Evolutionary conservation across 2,797 vertebrate genomes (phyloP).

Genomic region (Cheirogaleus major): DNA sequence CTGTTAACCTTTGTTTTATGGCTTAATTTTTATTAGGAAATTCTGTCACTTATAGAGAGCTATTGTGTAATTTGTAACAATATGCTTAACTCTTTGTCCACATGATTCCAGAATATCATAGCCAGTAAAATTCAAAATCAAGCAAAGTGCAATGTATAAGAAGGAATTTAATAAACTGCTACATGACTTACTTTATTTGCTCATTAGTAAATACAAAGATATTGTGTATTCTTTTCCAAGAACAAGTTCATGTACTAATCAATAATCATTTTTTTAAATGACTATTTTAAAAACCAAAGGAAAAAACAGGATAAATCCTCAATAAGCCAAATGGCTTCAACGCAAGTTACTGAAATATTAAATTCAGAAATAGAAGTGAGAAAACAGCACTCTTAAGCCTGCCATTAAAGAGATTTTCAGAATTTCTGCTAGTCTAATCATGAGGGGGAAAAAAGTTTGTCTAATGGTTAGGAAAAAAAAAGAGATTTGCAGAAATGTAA

Average conservation of each 20-base stretch:
- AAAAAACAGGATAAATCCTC: not conserved
- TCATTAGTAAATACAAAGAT: not conserved
- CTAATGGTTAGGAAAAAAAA: not conserved
- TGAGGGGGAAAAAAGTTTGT: not conserved
- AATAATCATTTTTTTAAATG: not conserved
- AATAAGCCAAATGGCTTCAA: constrained; percentile 2
- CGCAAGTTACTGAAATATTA: not conserved
- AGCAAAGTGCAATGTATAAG: not conserved
- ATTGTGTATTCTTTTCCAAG: not conserved
- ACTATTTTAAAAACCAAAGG: not conserved
- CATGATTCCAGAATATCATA: not conserved
- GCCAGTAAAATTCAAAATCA: not conserved
- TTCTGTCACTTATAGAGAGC: not conserved
- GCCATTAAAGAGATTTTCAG: not conserved
- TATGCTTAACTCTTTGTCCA: not conserved
- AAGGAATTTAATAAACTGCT: not conserved
- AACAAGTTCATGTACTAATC: not conserved
- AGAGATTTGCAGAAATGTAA: not conserved
- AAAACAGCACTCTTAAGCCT: not conserved
- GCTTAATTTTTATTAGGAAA: not conserved
- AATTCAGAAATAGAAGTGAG: not conserved
- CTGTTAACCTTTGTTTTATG: constrained; percentile 17
- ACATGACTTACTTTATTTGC: not conserved
- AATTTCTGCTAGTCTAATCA: not conserved
- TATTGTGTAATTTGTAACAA: not conserved